phyloP scores from a whole-genome alignment of 2,113 vertebrate genomes.

The Forbesichthys agassizii region DNA sequence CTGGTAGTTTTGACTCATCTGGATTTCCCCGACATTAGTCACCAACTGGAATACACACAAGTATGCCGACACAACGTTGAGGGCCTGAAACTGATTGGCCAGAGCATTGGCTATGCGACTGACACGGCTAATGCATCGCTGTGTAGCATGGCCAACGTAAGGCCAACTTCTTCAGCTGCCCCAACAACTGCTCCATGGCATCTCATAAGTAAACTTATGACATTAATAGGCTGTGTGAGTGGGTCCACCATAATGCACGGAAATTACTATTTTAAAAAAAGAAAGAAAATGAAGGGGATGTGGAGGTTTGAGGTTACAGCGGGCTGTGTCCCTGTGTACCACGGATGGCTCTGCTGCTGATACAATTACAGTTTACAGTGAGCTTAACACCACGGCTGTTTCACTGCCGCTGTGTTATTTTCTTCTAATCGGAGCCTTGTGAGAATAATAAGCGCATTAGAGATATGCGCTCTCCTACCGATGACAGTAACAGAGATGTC shows the following conservation, averaged over 20 bases:
- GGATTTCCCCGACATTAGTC: constrained; percentile 80
- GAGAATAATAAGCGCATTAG: constrained; percentile 64
- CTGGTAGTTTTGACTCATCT: constrained; percentile 76
- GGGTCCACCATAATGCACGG: constrained; percentile 27
- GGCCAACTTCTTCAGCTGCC: constrained; percentile 74
- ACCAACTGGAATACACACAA: constrained; percentile 70
- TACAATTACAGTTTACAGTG: constrained; percentile 59
- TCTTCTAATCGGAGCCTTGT: constrained; percentile 40
- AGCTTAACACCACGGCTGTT: constrained; percentile 42
- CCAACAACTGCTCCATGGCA: constrained; percentile 73
- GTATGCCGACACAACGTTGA: constrained; percentile 57
- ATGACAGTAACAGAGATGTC: constrained; percentile 56
- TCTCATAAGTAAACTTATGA: constrained; percentile 65
- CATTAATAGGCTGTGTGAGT: constrained; percentile 59
- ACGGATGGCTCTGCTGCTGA: constrained; percentile 42
- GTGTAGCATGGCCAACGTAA: constrained; percentile 35
- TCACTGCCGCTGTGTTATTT: not conserved
- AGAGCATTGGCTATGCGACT: constrained; percentile 54
- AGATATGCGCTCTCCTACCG: constrained; percentile 47
- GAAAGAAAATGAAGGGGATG: constrained; percentile 41
- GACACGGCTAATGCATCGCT: constrained; percentile 54
- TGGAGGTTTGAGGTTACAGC: constrained; percentile 16
- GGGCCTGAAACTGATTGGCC: constrained; percentile 52
- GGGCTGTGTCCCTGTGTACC: constrained; percentile 22
- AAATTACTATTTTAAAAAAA: constrained; percentile 50